Evolutionary conservation across 37 sponge, comb jelly and placozoan species (phyloP), one percentile per base, ranked within the genome.

Genomic region (Ianthella basta): DNA sequence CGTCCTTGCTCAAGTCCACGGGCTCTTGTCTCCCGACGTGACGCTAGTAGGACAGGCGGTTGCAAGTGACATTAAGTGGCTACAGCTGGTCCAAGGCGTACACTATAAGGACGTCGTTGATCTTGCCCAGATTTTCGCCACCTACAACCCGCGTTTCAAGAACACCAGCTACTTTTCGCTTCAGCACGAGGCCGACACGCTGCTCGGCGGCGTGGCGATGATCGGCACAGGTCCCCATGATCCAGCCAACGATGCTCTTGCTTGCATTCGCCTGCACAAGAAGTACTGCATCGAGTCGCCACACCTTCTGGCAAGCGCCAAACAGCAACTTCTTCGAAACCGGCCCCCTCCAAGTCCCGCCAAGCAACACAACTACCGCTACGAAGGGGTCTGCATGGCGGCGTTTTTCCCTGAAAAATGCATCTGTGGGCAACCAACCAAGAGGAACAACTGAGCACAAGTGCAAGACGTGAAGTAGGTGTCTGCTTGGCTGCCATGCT

Each of bases 311-410:
- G 80, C 60, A 25, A 38, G 78, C 25, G 89, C 65, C 30, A 44
- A 44, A 55, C 50, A 44, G 50, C 50, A 68, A 35, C 66, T 63
- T 0, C n/a, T 24, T 21, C 18, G 79, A 25, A 39, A 25, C 24
- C 40, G 79, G 2, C 25, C 20, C 2, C 25, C 44, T 25, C 79
- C 79, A 0, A 44, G 53, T 3, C 39, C 39, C 39, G 79, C 79
- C 15, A 25, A 81, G 40, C 84, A 89, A 73, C 41, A 34, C 36
- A 65, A 69, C 56, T 84, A 79, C 24, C 56, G 68, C 29, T 83
- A 35, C 24, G 89, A 88, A 36, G 89, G 89, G 20, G 89, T 88
- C 4, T 88, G 89, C 80, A 30, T 88, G 89, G 89, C 84, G 33
- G 89, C 80, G 53, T 84, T 63, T 68, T 36, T 34, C n/a, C 83